Evolutionary conservation across 2,888 invertebrate genomes (phyloP), one percentile per base, ranked within the genome.

Genomic region (Tortricodes alternella): DNA sequence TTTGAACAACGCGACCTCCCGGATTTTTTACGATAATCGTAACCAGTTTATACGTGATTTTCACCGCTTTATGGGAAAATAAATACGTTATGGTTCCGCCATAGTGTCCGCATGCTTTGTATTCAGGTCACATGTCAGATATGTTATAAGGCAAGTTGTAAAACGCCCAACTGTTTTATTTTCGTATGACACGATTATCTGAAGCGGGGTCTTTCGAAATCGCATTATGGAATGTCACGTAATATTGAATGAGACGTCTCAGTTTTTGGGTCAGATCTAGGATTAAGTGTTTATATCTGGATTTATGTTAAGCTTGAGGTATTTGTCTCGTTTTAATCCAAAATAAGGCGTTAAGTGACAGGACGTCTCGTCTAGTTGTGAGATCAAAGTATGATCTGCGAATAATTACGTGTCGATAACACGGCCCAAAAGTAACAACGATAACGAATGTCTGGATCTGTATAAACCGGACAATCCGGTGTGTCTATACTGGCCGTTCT

Each of bases 1-100:
- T 75, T 75, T 72, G 59, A 66, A 69, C 68, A 43, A 32, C 32
- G 24, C 59, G 58, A 53, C 58, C 59, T 53, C 57, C 56, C 56
- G 44, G 44, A 37, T 37, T 56, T 56, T 55, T 56, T 56, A 56
- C 55, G 41, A 56, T 56, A 56, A 44, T 50, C 44, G 44, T 56
- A 44, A 56, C 44, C 35, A 49, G 49, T 56, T 56, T 44, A 49
- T 49, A 38, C 56, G 49, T 44, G 56, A 56, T 56, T 50, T 56
- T 56, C 35, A 43, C 23, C 44, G 38, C 13, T 44, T 50, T 56
- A 56, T 56, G 43, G 44, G 23, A 24, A 35, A 41, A 51, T 24
- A 16, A 44, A 35, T 35, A 18, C 43, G 35, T 56, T 50, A 56
- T 56, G 27, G 37, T 44, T 49, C 15, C 53, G 48, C 13, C 35